Evolutionary conservation across 2,888 invertebrate species (phyloP), one percentile per base, ranked within the genome.

Genomic region (Drosophila robusta): DNA sequence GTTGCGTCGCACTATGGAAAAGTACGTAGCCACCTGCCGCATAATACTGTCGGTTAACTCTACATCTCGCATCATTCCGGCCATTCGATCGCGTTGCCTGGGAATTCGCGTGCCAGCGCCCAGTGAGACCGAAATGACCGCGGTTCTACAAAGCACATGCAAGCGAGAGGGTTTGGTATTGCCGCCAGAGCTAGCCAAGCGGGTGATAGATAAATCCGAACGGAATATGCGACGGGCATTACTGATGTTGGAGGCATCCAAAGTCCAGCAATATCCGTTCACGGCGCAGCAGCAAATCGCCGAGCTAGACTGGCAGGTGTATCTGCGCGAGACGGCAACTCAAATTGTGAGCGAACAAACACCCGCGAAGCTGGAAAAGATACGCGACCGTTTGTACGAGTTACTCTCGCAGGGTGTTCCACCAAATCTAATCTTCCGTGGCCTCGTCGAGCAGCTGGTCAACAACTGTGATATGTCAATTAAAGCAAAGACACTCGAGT

Each of bases 1-100:
- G 0, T 93, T 99, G 51, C 95, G 99, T 79, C 95, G 99, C 46
- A 99, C 99, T 0, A 99, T 99, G 99, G 99, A 99, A 92, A 99
- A 99, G 91, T 99, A 99, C 92, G 96, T 98, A 60, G 94, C 96
- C 14, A 98, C 98, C 2, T 99, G 99, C 91, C 95, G 99, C 14
- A 93, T 99, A 4, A 98, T 99, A 83, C 94, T 99, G 0, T 97
- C 98, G 83, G 97, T 98, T 1, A 98, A 98, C 90, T 98, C 98
- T 0, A 97, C 97, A 34, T 98, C 98, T 4, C 95, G 97, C 87
- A 98, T 99, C 1, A 98, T 99, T 84, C 98, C 98, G n/a, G 99
- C 99, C 4, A 98, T 99, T 78, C 95, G 96, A 71, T 98, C 98
- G 65, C 94, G 99, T 91, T 99, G 99, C 92, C 94, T 99, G 39